Percentiles rank a stretch among this genome's conserved stretches.
phyloP scores from a whole-genome alignment of 2,888 invertebrate species.

The Entomobrya proxima region DNA sequence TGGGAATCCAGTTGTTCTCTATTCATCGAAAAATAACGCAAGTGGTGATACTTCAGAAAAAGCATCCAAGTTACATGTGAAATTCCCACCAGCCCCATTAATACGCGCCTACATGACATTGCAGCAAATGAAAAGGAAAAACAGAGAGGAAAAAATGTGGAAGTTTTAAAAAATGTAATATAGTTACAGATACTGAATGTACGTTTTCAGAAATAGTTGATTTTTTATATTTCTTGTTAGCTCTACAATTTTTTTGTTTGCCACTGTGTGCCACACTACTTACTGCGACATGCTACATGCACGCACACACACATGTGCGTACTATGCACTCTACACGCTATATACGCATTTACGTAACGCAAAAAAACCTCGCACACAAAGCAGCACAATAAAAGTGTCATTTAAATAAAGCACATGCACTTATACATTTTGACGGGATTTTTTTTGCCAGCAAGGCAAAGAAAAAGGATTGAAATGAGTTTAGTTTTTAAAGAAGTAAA shows the following conservation, averaged over 20 bases:
- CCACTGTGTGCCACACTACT: neutral
- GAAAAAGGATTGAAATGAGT: neutral
- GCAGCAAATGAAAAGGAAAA: neutral
- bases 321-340: too few relatives aligned
- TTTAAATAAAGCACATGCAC: slow-evolving; percentile 38
- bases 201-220: neutral
- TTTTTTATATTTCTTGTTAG: slow-evolving; percentile 2
- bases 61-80: neutral
- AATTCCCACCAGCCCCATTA: slow-evolving; percentile 36
- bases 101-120: slow-evolving; percentile 1
- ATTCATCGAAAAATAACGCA: too few relatives aligned
- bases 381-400: slow-evolving; percentile 29
- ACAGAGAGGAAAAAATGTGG: neutral
- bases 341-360: too few relatives aligned
- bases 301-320: too few relatives aligned
- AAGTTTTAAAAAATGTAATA: slow-evolving; percentile 2
- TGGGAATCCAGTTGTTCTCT: too few relatives aligned
- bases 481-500: neutral
- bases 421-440: slow-evolving; percentile 29
- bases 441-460: neutral
- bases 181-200: neutral
- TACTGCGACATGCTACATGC: too few relatives aligned
- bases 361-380: too few relatives aligned
- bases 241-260: neutral
- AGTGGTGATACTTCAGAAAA: neutral